phyloP scores from a whole-genome alignment of 2,888 invertebrate genomes.

The Scrobipalpa costella region DNA sequence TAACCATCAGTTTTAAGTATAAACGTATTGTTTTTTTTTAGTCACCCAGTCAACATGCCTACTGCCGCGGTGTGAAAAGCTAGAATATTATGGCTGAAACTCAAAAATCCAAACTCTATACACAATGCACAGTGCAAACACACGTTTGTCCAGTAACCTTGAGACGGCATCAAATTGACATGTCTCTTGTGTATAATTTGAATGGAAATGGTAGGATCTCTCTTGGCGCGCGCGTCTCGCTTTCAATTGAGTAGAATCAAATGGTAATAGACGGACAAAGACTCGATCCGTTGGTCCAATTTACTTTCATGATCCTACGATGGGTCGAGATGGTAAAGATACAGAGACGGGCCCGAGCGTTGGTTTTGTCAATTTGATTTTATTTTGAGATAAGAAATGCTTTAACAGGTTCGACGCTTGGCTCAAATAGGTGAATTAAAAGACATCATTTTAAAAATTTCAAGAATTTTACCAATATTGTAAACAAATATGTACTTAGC shows the following conservation, averaged over 20 bases:
- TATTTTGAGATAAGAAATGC: background rate
- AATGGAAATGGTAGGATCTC: constrained; percentile 32
- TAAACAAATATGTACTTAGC: no score
- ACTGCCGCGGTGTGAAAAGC: no score
- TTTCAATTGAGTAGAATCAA: constrained; percentile 31
- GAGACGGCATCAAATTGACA: constrained; percentile 29
- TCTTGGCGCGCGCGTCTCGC: background rate
- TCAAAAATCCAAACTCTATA: no score
- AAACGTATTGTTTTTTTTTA: no score
- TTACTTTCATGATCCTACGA: constrained; percentile 18
- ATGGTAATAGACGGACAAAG: constrained; percentile 28
- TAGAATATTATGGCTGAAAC: no score
- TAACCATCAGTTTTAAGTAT: no score
- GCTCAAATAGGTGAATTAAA: no score
- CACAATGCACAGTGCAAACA: background rate
- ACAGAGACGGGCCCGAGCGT: background rate
- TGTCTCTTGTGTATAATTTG: constrained; percentile 30
- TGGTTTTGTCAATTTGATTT: background rate
- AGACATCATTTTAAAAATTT: no score
- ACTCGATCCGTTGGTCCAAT: constrained; percentile 22
- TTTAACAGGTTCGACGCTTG: background rate
- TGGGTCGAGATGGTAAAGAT: background rate
- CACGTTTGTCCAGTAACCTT: constrained; percentile 6
- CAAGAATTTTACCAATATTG: no score
- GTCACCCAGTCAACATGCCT: no score